Evolutionary conservation across 2,888 invertebrate species (phyloP).

Genomic region (Chouioia cunea): DNA sequence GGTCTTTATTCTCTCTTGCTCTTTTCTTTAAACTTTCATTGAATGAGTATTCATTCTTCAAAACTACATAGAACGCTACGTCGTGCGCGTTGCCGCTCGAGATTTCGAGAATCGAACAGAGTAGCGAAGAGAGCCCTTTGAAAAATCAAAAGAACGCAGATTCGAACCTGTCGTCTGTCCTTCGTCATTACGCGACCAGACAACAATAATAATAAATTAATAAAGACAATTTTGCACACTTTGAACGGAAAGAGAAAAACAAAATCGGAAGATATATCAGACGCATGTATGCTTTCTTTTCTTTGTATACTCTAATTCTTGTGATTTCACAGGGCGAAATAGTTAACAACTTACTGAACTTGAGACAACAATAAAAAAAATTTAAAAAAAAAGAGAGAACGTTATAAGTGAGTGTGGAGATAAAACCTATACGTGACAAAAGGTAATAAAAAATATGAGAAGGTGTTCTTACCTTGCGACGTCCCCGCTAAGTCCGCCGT

Average conservation of each 20-base stretch:
- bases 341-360: constrained; percentile 12
- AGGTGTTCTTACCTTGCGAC: constrained; percentile 79
- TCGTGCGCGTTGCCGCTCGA: constrained; percentile 63
- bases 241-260: constrained; percentile 41
- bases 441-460: constrained; percentile 20
- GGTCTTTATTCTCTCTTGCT: constrained; percentile 47
- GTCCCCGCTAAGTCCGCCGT: constrained; percentile 82
- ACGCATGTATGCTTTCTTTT: constrained; percentile 17
- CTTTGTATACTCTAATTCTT: constrained; percentile 41
- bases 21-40: background rate
- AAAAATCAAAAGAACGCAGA: constrained; percentile 74
- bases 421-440: constrained; percentile 11
- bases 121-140: constrained; percentile 62
- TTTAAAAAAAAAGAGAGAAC: constrained; percentile 24
- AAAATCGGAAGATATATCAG: constrained; percentile 41
- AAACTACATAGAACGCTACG: constrained; percentile 33
- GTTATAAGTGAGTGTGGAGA: constrained; percentile 28
- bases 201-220: constrained; percentile 2
- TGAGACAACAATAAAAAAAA: constrained; percentile 29
- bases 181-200: constrained; percentile 31
- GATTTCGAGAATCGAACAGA: constrained; percentile 58
- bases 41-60: background rate
- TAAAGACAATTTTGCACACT: background rate
- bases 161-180: constrained; percentile 69
- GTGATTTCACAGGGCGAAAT: constrained; percentile 56